phyloP scores from a whole-genome alignment of 2,113 vertebrate species.

The Sclerurus mexicanus region DNA sequence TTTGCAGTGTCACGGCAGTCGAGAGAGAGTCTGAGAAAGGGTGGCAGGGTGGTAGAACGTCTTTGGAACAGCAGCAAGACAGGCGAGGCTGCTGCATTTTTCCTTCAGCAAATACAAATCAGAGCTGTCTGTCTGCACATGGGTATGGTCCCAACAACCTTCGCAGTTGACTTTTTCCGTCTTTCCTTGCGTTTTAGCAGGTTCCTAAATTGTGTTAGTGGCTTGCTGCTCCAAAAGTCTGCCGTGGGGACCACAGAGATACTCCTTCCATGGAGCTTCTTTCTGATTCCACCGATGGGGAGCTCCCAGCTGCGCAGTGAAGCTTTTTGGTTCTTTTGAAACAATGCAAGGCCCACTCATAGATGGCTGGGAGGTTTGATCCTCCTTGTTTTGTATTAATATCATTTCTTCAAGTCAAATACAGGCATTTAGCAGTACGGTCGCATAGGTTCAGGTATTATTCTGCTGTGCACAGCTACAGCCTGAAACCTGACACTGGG shows the following conservation, averaged over 20 bases:
- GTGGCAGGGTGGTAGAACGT: background rate
- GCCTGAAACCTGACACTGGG: background rate
- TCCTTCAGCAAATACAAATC: fast-evolving
- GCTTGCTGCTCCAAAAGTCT: background rate
- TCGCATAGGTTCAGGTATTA: background rate
- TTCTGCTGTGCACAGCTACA: background rate
- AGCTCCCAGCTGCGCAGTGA: background rate
- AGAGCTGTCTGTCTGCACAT: background rate
- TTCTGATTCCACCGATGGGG: background rate
- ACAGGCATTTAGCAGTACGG: background rate
- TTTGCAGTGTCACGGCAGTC: background rate
- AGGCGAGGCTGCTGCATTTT: background rate
- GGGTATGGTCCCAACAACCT: background rate
- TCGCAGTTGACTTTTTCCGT: background rate
- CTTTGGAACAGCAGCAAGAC: background rate
- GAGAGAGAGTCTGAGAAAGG: background rate
- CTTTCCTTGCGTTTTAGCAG: background rate
- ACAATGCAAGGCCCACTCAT: background rate
- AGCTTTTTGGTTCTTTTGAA: background rate
- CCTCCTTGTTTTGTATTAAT: background rate
- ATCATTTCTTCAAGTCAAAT: background rate
- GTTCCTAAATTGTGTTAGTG: background rate
- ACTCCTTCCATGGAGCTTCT: background rate
- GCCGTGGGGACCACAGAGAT: fast-evolving
- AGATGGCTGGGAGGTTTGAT: background rate